phyloP scores from a whole-genome alignment of 2,113 vertebrate species.

The Pungitius pungitius region DNA sequence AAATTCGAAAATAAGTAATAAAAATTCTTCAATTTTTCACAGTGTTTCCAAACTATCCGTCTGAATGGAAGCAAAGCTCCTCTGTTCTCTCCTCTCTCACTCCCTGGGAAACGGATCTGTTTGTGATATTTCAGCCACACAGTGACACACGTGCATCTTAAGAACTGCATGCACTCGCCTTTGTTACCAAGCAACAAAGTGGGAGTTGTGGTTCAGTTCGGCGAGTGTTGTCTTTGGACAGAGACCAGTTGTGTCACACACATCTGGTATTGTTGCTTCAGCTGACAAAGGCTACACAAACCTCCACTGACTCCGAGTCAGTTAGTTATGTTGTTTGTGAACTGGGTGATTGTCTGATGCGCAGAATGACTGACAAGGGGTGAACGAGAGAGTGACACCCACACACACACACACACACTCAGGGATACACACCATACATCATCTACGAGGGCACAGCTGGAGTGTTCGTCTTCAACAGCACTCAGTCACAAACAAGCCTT shows the following conservation, averaged over 20 bases:
- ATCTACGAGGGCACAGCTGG: neutral
- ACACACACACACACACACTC: neutral
- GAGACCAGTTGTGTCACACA: constrained; percentile 58
- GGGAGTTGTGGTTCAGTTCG: constrained; percentile 42
- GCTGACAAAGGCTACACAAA: constrained; percentile 51
- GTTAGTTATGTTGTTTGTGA: constrained; percentile 53
- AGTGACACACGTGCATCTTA: neutral
- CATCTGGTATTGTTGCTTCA: constrained; percentile 55
- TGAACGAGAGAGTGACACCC: constrained; percentile 24
- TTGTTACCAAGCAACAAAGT: constrained; percentile 66
- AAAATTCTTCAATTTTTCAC: neutral
- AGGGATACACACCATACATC: neutral
- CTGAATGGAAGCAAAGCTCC: neutral
- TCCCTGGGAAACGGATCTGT: constrained; percentile 38
- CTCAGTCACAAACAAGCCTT: neutral
- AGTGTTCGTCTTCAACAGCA: constrained; percentile 10
- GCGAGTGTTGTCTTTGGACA: constrained; percentile 54
- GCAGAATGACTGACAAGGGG: constrained; percentile 20
- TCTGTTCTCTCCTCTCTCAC: constrained; percentile 3
- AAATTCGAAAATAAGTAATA: neutral
- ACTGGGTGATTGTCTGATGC: constrained; percentile 45
- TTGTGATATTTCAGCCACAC: constrained; percentile 54
- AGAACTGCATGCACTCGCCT: constrained; percentile 23
- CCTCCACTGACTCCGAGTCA: constrained; percentile 45
- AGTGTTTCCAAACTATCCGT: neutral